phyloP scores from a whole-genome alignment of 1,140 invertebrate genomes.

The Trinorchestia longiramus region DNA sequence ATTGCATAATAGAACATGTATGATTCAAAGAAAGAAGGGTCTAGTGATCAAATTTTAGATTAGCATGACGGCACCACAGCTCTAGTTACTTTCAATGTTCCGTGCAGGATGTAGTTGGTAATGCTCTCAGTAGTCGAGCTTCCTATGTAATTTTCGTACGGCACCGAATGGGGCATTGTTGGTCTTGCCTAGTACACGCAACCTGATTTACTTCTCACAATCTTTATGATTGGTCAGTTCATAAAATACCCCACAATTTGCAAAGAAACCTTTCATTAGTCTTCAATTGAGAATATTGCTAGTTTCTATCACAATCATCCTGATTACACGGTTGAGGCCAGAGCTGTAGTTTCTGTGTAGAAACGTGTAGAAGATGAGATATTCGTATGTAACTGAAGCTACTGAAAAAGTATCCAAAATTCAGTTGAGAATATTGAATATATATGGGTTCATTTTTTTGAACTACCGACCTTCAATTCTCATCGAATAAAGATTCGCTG shows the following conservation, averaged over 20 bases:
- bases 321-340: neutral
- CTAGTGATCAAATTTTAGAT: no score
- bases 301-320: neutral
- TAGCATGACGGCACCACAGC: neutral
- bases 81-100: neutral
- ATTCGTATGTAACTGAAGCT: neutral
- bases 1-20: no score
- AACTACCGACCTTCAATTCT: no score
- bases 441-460: no score
- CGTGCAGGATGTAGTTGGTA: neutral
- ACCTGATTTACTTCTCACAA: neutral
- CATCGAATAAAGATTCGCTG: no score
- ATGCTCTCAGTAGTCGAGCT: neutral
- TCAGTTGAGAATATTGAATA: no score
- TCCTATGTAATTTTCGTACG: neutral
- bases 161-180: neutral
- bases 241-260: neutral
- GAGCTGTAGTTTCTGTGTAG: neutral
- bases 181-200: neutral
- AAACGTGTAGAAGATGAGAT: neutral
- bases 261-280: neutral
- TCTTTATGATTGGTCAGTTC: neutral
- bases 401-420: no score
- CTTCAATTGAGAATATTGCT: neutral
- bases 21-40: no score